Evolutionary conservation across 2,113 vertebrate genomes (phyloP), one percentile per base, ranked within the genome.

Genomic region (Bothrops jararaca): DNA sequence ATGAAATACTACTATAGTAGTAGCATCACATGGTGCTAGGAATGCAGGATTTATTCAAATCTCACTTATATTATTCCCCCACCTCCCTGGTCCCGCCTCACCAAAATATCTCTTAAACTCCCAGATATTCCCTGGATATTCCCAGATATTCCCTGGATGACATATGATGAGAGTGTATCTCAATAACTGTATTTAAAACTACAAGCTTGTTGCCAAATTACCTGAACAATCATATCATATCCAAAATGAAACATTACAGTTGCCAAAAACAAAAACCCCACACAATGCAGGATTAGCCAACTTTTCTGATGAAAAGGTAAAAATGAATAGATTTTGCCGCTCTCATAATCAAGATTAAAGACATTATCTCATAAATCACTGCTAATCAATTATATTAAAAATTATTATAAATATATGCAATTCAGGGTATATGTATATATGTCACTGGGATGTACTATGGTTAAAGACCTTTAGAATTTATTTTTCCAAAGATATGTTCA

Each of bases 321-420:
- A 87, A 64, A 91, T 64, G 56, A 20, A 29, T 24, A 86, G 80
- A 86, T 13, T 48, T 53, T 54, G 8, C 39, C 34, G 29, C 22
- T 58, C 56, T 64, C 57, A 52, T 29, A 60, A 85, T 3, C 52
- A 91, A 91, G 69, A 56, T 34, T 85, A 91, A 85, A 91, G 52
- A 85, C 34, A 45, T 57, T 42, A 24, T 85, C 85, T 85, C 74
- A 15, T 4, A 56, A 85, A 53, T 85, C 53, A 56, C 90, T 56
- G 50, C 52, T 74, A 91, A 34, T 85, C 90, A 91, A 13, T 23
- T 54, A 56, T 85, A 91, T 85, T 80, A 54, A 91, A 85, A 85
- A 91, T 52, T 85, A 91, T 53, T 85, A 90, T 85, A 22, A 85
- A 91, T 85, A 85, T 91, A 85, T 85, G 74, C 85, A 91, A 91